Evolutionary conservation across 2,797 vertebrate genomes (phyloP), one percentile per base, ranked within the genome.

Genomic region (Otolemur crassicaudatus): DNA sequence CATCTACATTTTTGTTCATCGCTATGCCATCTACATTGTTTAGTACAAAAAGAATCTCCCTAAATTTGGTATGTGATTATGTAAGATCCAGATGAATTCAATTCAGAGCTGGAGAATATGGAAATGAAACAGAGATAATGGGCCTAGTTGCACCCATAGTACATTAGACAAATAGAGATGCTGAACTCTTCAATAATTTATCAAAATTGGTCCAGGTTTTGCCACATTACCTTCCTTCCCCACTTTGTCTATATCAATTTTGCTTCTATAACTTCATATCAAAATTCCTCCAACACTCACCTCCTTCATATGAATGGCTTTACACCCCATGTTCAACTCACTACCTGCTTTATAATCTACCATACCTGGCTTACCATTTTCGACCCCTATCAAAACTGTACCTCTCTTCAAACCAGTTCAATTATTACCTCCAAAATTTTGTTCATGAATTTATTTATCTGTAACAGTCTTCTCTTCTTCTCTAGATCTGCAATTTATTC

Each of bases 61-160:
- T 87, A 72, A 80, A 77, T 87, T 92, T 72, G 29, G 6, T 49
- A 72, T 12, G 6, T 84, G 17, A 90, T 89, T 91, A 91, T 31
- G 27, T 20, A 81, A 93, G 22, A 75, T 53, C 75, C 7, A 91
- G 46, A 72, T 69, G 10, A 94, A 92, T 69, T 94, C 27, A 46
- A 95, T 79, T 95, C 76, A 86, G 40, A 93, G 4, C 61, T 83
- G 25, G 8, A 96, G 43, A 87, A 69, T 63, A 49, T 70, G 56
- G 80, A 89, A 87, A 5, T 65, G 29, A 69, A 92, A 81, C 29
- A 92, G 34, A 96, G n/a, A 37, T 58, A 81, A 86, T 3, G 13
- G 43, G 69, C 17, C 40, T 2, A 80, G 8, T 49, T 34, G 87
- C 1, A 0, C 19, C 67, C 27, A 40, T 3, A 63, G 61, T n/a